A percentile compares a stretch with the other conserved stretches of the same genome.
phyloP scores from a whole-genome alignment of 1,140 invertebrate genomes.

The Drosophila subpulchrella region DNA sequence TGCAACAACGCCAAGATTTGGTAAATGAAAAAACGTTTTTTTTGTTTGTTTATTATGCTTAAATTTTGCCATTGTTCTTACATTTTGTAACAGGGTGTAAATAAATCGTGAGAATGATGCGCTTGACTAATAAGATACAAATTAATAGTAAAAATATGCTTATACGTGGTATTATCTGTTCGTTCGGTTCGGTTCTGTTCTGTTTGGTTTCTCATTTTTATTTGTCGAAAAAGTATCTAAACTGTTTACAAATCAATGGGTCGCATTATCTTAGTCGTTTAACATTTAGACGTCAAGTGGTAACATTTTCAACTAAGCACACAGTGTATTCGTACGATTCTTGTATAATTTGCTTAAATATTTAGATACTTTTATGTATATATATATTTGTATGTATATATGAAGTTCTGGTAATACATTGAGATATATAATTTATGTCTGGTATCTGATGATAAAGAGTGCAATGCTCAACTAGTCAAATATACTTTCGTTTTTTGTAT shows the following conservation, averaged over 20 bases:
- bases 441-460: slow-evolving; percentile 73
- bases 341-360: slow-evolving; percentile 70
- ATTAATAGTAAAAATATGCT: slow-evolving; percentile 68
- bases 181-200: slow-evolving; percentile 13
- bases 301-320: slow-evolving; percentile 78
- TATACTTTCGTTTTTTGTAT: slow-evolving; percentile 62
- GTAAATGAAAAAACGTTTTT: slow-evolving; percentile 76
- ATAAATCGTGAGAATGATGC: slow-evolving; percentile 80
- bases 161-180: slow-evolving; percentile 45
- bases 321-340: slow-evolving; percentile 44
- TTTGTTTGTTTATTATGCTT: slow-evolving; percentile 54
- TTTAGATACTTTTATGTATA: slow-evolving; percentile 73
- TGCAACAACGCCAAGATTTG: slow-evolving; percentile 57
- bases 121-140: slow-evolving; percentile 70
- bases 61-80: slow-evolving; percentile 74
- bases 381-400: slow-evolving; percentile 54
- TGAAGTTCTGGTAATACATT: slow-evolving; percentile 65
- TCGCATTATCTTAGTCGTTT: slow-evolving; percentile 42
- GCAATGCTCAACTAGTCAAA: slow-evolving; percentile 78
- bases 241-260: slow-evolving; percentile 30
- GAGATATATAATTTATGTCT: slow-evolving; percentile 73
- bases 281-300: slow-evolving; percentile 59
- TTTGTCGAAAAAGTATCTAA: slow-evolving; percentile 70
- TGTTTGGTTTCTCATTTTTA: slow-evolving; percentile 13
- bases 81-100: slow-evolving; percentile 80